phyloP scores from a whole-genome alignment of 2,888 invertebrate genomes.

The Megaustenia siamemsis region DNA sequence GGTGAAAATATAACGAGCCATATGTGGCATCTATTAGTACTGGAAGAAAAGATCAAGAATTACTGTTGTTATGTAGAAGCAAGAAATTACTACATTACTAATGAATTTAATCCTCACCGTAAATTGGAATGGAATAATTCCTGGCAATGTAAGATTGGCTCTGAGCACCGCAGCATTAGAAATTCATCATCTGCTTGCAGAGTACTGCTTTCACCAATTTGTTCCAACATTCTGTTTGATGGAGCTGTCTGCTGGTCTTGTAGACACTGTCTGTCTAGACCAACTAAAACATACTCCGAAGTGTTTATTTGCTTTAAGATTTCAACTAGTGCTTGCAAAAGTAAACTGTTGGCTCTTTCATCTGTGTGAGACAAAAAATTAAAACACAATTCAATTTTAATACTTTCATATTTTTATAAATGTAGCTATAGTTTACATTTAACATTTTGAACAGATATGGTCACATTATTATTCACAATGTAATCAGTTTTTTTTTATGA shows the following conservation, averaged over 20 bases:
- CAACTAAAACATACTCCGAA: slow-evolving; percentile 41
- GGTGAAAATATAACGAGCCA: too few relatives aligned
- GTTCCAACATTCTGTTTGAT: slow-evolving; percentile 63
- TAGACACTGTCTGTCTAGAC: slow-evolving; percentile 30
- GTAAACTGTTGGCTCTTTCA: slow-evolving; percentile 63
- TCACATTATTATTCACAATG: too few relatives aligned
- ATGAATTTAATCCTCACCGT: slow-evolving; percentile 2
- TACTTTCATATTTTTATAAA: too few relatives aligned
- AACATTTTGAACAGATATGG: too few relatives aligned
- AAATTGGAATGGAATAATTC: slow-evolving; percentile 42
- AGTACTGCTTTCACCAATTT: slow-evolving; percentile 25
- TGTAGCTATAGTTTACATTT: too few relatives aligned
- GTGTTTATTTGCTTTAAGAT: slow-evolving; percentile 63
- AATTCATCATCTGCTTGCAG: neutral
- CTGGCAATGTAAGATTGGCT: neutral
- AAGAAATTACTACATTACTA: too few relatives aligned
- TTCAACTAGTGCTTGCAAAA: slow-evolving; percentile 66
- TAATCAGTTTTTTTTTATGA: too few relatives aligned
- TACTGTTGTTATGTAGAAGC: too few relatives aligned
- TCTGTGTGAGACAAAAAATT: slow-evolving; percentile 56
- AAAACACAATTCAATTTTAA: too few relatives aligned
- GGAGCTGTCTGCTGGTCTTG: slow-evolving; percentile 63
- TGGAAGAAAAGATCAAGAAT: too few relatives aligned
- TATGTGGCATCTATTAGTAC: too few relatives aligned
- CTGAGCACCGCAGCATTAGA: neutral